These are phyloP conservation scores for Petrocephalus sullivani DNA, from an alignment of 2,797 vertebrate species.

Conservation along the genomic window DNA sequence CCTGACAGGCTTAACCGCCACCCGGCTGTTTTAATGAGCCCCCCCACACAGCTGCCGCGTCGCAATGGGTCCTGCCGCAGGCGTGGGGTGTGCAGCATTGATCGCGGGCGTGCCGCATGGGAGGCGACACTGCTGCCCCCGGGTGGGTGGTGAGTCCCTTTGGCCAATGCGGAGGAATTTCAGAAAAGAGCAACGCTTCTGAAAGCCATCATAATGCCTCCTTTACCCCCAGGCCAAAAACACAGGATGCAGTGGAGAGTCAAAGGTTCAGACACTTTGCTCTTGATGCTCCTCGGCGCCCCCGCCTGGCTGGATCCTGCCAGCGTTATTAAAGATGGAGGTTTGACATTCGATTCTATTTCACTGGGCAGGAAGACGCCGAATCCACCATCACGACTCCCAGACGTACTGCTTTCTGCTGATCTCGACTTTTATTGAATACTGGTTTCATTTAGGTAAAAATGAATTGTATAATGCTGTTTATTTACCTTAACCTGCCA, in stretches of 20 bases:
- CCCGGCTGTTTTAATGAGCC: not conserved
- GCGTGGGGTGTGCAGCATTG: not conserved
- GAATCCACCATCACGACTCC: not conserved
- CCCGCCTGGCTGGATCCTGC: not conserved
- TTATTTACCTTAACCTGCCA: not conserved
- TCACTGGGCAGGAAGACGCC: not conserved
- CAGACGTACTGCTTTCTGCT: not conserved
- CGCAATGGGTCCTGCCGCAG: not conserved
- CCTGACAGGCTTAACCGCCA: not conserved
- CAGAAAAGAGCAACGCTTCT: not conserved
- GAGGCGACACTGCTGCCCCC: not conserved
- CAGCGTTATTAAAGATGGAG: not conserved
- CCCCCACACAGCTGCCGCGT: not conserved
- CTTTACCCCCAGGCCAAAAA: not conserved
- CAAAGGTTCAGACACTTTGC: not conserved
- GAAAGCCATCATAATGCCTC: not conserved
- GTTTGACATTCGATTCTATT: not conserved
- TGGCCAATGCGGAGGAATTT: not conserved
- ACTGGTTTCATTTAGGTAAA: not conserved
- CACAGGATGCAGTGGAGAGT: not conserved
- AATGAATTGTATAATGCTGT: not conserved
- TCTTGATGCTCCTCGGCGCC: not conserved
- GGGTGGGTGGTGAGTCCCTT: not conserved
- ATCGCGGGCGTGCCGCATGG: not conserved
- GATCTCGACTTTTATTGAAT: not conserved